Percentiles rank a stretch among this genome's conserved stretches.
Evolutionary conservation across 2,113 vertebrate genomes (phyloP).

Genomic region (Chloroceryle aenea): DNA sequence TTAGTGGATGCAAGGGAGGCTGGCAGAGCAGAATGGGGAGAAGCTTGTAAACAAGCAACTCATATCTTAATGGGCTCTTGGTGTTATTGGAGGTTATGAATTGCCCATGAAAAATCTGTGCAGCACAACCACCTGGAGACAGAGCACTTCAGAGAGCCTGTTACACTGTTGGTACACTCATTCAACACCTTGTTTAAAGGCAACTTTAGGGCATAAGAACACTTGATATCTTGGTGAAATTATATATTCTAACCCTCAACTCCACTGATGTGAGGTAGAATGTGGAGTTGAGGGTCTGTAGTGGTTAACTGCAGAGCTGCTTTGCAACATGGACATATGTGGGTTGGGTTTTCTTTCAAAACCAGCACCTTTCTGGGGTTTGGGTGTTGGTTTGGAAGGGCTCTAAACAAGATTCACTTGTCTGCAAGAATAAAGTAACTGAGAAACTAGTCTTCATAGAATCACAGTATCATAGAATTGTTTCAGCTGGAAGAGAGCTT

Average conservation of each 20-base stretch:
- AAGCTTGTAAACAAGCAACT: background rate
- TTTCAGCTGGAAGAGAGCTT: no score
- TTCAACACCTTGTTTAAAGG: background rate
- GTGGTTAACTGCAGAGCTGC: background rate
- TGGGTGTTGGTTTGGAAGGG: background rate
- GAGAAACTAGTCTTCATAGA: background rate
- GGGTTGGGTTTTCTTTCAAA: background rate
- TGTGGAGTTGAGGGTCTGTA: background rate
- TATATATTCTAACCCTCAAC: background rate
- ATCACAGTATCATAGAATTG: no score
- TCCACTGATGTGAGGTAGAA: background rate
- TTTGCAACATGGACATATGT: rapidly evolving
- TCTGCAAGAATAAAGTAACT: background rate
- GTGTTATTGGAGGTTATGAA: background rate
- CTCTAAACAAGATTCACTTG: background rate
- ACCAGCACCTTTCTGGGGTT: background rate
- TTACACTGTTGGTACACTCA: background rate
- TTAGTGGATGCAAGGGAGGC: background rate
- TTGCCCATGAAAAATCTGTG: background rate
- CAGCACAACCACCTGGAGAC: background rate
- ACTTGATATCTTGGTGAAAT: background rate
- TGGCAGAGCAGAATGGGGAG: background rate
- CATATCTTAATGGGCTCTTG: background rate
- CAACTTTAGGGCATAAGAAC: background rate
- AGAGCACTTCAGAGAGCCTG: background rate